Base-by-base conservation (phyloP, 2,888 invertebrate species). In the Eristalis tenax region DNA sequence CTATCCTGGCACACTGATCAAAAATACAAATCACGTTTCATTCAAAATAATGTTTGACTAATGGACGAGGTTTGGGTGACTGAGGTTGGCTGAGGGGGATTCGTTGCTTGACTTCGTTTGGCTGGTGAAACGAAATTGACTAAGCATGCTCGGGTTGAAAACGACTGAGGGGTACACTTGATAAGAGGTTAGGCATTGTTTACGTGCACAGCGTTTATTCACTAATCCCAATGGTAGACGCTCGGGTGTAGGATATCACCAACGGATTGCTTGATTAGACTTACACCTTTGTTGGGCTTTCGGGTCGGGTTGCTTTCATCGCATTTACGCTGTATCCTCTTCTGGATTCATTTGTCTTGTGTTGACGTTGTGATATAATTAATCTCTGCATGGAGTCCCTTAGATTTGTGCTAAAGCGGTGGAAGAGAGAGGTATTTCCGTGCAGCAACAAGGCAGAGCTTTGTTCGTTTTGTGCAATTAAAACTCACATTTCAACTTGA, bases 11-110 rank as follows among this genome's bases (percentile, higher is more conserved):
- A 76, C 50, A 69, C 63, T 71, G 76, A 83, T 83, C 83, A 83
- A 76, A 83, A 83, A 87, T 64, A 73, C 87, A 83, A 76, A 69
- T 79, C 87, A 87, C 87, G 87, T 87, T 83, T 65, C 64, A 68
- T 87, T 73, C 73, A 79, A 83, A 83, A 79, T 87, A 83, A 83
- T 76, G 79, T 83, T 80, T 83, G 73, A 57, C 32, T 83, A 79
- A 78, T 83, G 71, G 83, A 75, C 66, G 43, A 56, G 43, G 65
- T 18, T 18, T 50, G 76, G 57, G 13, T n/a, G 50, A 59, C 22
- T 18, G 13, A 18, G 5, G 50, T 61, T n/a, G 66, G 32, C 32
- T 32, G 32, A 8, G 8, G 32, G 8, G 32, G 32, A 32, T 15
- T 56, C n/a, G 38, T 18, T 38, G 13, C 13, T 11, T 2, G 43